A percentile compares a stretch with the other conserved stretches of the same genome.
Conservation (phyloP, 2,888 invertebrate species). For the Urechis unicinctus region DNA sequence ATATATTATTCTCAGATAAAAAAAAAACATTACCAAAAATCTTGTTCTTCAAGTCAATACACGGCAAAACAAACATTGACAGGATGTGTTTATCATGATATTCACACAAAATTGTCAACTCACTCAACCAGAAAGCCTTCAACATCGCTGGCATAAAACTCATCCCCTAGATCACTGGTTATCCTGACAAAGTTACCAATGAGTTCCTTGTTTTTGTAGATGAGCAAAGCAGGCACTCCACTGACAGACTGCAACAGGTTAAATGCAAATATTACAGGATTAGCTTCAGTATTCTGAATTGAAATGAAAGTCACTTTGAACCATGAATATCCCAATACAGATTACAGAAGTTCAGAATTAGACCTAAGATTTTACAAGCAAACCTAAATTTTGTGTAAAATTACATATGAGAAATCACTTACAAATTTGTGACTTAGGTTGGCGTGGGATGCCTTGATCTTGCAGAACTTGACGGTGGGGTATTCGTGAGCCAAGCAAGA, state of each 20-base stretch:
- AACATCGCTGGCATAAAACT: slow-evolving; percentile 84
- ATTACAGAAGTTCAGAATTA: not conserved
- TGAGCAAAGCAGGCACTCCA: slow-evolving; percentile 85
- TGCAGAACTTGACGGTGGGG: slow-evolving; percentile 81
- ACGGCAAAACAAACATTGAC: not conserved
- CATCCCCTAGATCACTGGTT: slow-evolving; percentile 78
- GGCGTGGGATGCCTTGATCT: slow-evolving; percentile 71
- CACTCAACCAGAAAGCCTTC: slow-evolving; percentile 80
- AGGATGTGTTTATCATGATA: not conserved
- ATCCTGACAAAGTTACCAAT: slow-evolving; percentile 88
- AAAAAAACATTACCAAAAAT: not conserved
- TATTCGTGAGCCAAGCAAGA: slow-evolving; percentile 70
- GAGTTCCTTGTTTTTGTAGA: slow-evolving; percentile 82
- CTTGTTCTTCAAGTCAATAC: not conserved
- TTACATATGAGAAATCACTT: no score
- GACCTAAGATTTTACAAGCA: not conserved
- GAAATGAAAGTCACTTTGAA: no score
- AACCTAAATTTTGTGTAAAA: no score
- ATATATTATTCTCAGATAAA: not conserved
- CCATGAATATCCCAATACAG: no score
- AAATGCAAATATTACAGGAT: no score
- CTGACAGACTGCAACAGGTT: slow-evolving; percentile 11
- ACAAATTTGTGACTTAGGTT: slow-evolving; percentile 79
- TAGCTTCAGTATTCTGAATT: no score
- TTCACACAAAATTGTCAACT: slow-evolving; percentile 19